Base-by-base conservation (phyloP, 1,140 invertebrate genomes). In the Trachymyrmex septentrionalis region DNA sequence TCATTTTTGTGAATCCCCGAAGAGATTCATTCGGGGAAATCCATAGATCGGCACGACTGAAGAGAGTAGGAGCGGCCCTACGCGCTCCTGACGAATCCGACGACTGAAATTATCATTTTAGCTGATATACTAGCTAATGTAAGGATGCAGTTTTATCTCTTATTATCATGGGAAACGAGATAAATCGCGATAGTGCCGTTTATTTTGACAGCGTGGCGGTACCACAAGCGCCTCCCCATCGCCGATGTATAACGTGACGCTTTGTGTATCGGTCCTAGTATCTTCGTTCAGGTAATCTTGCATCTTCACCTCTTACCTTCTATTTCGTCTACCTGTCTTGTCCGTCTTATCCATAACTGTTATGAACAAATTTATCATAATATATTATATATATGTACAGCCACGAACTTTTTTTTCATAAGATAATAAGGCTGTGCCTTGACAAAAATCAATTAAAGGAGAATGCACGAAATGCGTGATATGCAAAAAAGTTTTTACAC, bases 151-250 rank as follows among this genome's bases (percentile, higher is more conserved):
- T 95, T 95, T 95, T 95, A 95, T 95, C 95, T 95, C 93, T 94
- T 95, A 95, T 95, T 95, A 95, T 95, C 95, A 95, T 95, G 95
- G 95, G 94, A 95, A 95, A 95, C 92, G 94, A 95, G 95, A 95
- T 95, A 95, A 95, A 95, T 95, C 92, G 95, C 94, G 95, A 95
- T 95, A 95, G 95, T 95, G 94, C 89, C 93, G 94, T 95, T 95
- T 95, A 95, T 95, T 95, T 95, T 95, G 94, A 95, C 94, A 95
- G 92, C 93, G 93, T 91, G 71, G 77, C 73, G 67, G 80, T 57
- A 84, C 84, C 77, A 55, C 57, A 38, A 55, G 91, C 89, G 76
- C 87, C 90, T 92, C 92, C 89, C 90, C 88, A 92, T 92, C 89
- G 88, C 50, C 64, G 73, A 87, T 87, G 86, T 71, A 64, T 75